Percentiles rank a stretch among this genome's conserved stretches.
Evolutionary conservation across 2,888 invertebrate species (phyloP).

Genomic region (Limnephilus marmoratus): DNA sequence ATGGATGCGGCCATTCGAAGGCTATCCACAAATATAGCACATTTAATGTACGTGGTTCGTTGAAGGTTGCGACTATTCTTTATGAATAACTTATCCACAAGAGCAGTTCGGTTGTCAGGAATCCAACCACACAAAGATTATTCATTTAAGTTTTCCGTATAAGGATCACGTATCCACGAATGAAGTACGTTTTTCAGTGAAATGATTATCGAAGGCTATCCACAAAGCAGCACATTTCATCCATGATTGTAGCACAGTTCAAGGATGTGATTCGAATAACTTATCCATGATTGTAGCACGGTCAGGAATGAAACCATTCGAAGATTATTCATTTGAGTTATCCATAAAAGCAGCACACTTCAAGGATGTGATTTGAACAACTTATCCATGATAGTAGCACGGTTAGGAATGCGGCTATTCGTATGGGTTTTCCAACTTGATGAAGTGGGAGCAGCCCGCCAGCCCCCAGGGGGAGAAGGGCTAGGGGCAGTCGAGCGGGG

Average conservation of each 20-base stretch:
- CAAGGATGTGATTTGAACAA: not conserved
- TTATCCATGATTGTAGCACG: not conserved
- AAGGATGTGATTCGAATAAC: no score
- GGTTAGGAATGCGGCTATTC: not conserved
- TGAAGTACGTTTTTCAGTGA: no score
- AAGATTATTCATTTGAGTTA: not conserved
- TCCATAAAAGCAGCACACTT: not conserved
- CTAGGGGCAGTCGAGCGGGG: conserved; percentile 87
- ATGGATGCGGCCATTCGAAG: no score
- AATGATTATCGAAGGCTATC: not conserved
- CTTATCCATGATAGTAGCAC: not conserved
- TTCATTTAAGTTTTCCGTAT: no score
- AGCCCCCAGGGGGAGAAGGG: conserved; percentile 66
- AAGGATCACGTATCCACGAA: no score
- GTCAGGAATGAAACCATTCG: not conserved
- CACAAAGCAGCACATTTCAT: not conserved
- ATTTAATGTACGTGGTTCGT: no score
- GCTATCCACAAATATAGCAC: no score
- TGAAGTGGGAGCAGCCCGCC: conserved; percentile 6
- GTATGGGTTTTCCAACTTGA: conserved; percentile 33
- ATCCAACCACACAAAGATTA: no score
- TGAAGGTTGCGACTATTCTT: no score
- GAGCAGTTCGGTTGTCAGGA: no score
- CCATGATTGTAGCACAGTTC: not conserved
- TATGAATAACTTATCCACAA: no score